These are phyloP conservation scores for Dione vanillae DNA, from an alignment of 2,888 invertebrate genomes.

Conservation along the genomic window DNA sequence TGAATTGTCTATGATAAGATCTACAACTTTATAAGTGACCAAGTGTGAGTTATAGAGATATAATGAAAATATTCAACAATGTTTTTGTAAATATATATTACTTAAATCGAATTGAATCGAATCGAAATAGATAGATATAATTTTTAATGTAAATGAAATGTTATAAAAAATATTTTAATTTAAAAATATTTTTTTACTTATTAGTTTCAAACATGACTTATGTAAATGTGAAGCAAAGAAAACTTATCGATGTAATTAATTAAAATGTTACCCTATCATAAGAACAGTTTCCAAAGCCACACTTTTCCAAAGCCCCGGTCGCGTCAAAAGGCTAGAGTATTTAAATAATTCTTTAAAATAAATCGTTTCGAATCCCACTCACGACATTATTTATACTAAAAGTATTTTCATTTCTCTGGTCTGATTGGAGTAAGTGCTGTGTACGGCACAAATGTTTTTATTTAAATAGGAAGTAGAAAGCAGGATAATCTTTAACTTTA, in stretches of 20 bases:
- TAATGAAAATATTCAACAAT: not conserved
- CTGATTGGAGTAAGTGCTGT: not conserved
- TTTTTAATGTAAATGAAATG: not conserved
- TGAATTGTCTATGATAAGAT: conserved; percentile 54
- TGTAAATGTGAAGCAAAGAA: too few relatives aligned
- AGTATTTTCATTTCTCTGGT: not conserved
- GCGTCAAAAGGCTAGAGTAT: not conserved
- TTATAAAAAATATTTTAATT: not conserved
- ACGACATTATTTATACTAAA: not conserved
- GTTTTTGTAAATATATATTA: not conserved
- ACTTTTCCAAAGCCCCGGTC: too few relatives aligned
- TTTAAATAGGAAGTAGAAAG: not conserved
- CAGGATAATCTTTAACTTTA: too few relatives aligned
- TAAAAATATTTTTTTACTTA: not conserved
- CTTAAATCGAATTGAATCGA: too few relatives aligned
- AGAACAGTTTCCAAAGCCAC: too few relatives aligned
- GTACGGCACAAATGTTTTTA: not conserved
- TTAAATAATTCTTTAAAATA: not conserved
- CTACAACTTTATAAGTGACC: conserved; percentile 25
- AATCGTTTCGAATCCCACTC: not conserved
- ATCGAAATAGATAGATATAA: too few relatives aligned
- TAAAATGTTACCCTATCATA: too few relatives aligned
- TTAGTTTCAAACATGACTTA: not conserved
- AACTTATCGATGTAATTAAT: too few relatives aligned
- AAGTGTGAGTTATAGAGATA: not conserved